Percentiles rank a stretch among this genome's conserved stretches.
Conservation (phyloP, 2,113 vertebrate species). For the Crocuta crocuta region DNA sequence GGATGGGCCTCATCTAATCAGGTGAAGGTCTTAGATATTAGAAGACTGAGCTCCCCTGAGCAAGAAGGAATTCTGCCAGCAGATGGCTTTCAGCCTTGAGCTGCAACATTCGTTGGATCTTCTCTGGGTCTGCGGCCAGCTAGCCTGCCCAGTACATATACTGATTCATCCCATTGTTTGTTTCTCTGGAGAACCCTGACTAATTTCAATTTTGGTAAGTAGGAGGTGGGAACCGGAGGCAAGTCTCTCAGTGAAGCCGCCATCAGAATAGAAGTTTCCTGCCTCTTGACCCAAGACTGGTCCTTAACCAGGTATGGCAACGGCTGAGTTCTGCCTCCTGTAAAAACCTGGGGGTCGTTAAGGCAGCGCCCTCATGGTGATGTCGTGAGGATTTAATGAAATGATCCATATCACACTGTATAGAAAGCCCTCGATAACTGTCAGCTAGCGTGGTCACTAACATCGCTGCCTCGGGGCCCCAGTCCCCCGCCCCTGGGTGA, state of each 20-base stretch:
- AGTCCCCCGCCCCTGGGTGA: rapidly evolving
- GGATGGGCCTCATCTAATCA: neutral
- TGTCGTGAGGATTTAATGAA: rapidly evolving
- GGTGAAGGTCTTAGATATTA: neutral
- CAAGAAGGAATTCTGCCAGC: neutral
- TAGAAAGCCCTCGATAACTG: rapidly evolving
- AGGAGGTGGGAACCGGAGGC: neutral
- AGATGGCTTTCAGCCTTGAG: neutral
- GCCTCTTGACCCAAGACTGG: too few species aligned
- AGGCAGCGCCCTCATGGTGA: rapidly evolving
- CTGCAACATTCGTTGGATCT: neutral
- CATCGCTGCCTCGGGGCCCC: rapidly evolving
- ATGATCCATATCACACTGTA: rapidly evolving
- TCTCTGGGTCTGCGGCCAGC: neutral
- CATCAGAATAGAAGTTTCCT: neutral
- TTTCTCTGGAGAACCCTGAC: neutral
- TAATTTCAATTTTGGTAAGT: neutral
- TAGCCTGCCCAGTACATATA: neutral
- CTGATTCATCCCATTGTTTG: neutral
- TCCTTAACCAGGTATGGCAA: neutral
- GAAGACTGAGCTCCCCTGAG: neutral
- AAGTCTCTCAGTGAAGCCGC: neutral
- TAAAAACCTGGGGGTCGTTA: too few species aligned
- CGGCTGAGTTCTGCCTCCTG: neutral
- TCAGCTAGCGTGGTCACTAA: rapidly evolving